A percentile compares a stretch with the other conserved stretches of the same genome.
phyloP scores from a whole-genome alignment of 2,113 vertebrate genomes.

The Amia ocellicauda region DNA sequence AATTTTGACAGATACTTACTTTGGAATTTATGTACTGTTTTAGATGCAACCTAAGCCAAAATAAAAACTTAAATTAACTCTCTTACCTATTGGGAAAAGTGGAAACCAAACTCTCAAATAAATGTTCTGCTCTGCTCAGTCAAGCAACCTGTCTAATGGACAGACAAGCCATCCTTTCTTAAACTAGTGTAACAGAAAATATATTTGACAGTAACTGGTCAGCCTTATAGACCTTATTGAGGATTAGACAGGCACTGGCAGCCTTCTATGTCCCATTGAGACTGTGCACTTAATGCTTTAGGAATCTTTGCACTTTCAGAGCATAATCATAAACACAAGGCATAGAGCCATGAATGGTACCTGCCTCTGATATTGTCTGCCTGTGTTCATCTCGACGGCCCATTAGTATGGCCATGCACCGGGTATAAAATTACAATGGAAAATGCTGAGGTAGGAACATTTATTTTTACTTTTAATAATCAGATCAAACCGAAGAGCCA shows the following conservation, averaged over 20 bases:
- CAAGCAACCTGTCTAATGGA: neutral
- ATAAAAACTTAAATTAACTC: too few relatives aligned
- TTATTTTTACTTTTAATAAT: slow-evolving; percentile 1
- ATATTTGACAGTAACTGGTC: neutral
- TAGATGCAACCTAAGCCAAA: too few relatives aligned
- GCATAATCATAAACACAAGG: neutral
- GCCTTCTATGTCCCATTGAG: neutral
- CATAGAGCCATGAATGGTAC: neutral
- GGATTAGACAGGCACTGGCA: neutral
- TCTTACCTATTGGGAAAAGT: too few relatives aligned
- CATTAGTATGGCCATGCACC: neutral
- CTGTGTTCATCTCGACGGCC: neutral
- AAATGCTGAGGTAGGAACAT: neutral
- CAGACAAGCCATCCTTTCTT: neutral
- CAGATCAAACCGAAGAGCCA: neutral
- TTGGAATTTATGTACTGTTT: too few relatives aligned
- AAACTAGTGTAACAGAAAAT: neutral
- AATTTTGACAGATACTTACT: too few relatives aligned
- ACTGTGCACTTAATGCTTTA: neutral
- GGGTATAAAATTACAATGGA: neutral
- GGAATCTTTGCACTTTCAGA: neutral
- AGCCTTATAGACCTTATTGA: neutral
- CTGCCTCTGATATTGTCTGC: neutral
- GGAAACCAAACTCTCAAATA: too few relatives aligned
- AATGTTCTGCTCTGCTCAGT: neutral